Conservation (phyloP, 2,888 invertebrate species). For the Erebia aethiops region DNA sequence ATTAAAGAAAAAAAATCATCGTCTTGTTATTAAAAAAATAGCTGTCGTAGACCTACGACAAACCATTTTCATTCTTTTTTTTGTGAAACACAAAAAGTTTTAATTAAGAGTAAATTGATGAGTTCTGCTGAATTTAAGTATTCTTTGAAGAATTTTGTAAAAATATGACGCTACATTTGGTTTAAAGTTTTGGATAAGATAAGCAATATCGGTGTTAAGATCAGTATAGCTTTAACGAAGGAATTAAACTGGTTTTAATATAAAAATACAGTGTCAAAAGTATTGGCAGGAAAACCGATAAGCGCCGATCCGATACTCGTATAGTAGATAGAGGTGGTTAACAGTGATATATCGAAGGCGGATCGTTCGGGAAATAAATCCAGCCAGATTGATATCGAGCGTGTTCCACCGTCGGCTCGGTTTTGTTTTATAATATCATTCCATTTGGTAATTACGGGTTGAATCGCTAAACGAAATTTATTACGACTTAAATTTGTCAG, state of each 20-base stretch:
- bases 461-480: conserved; percentile 14
- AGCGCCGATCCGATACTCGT: conserved; percentile 12
- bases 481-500: conserved; percentile 15
- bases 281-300: conserved; percentile 10
- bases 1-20: too few species aligned
- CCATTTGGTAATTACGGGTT: conserved; percentile 28
- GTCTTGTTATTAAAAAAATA: too few species aligned
- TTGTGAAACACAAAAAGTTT: too few species aligned
- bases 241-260: background rate
- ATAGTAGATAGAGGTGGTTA: conserved; percentile 37
- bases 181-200: too few species aligned
- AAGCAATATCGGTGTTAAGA: too few species aligned
- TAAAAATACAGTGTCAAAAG: conserved; percentile 10
- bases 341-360: conserved; percentile 42
- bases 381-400: conserved; percentile 41
- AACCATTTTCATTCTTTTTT: too few species aligned
- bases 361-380: conserved; percentile 41
- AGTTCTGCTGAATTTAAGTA: too few species aligned
- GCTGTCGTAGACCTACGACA: too few species aligned
- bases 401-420: background rate
- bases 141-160: too few species aligned
- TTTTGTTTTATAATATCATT: conserved; percentile 23
- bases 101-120: too few species aligned
- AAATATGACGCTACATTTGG: too few species aligned
- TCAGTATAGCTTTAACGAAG: too few species aligned